Percentiles rank a stretch among this genome's conserved stretches.
Evolutionary conservation across 2,888 invertebrate genomes (phyloP).

Genomic region (Trichopria drosophilae): DNA sequence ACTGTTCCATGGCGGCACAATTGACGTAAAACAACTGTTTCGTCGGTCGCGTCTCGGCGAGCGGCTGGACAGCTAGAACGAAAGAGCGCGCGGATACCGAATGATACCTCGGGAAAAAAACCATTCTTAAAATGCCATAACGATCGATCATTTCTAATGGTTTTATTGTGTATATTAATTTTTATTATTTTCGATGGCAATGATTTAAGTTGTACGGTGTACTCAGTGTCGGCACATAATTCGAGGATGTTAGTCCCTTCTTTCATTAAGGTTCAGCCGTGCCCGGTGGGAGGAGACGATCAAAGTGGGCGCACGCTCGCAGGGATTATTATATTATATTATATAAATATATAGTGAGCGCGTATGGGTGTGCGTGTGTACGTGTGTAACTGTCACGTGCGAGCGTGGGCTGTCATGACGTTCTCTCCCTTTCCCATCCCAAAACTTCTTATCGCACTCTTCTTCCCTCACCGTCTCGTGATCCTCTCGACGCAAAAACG

Average conservation of each 20-base stretch:
- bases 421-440: no score
- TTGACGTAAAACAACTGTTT: constrained; percentile 50
- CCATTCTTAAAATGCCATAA: constrained; percentile 34
- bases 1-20: constrained; percentile 48
- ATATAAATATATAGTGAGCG: no score
- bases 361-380: no score
- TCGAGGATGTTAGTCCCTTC: constrained; percentile 54
- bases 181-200: constrained; percentile 48
- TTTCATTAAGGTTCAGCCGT: constrained; percentile 52
- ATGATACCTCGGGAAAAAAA: constrained; percentile 18
- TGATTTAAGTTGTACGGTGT: constrained; percentile 54
- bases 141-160: constrained; percentile 50
- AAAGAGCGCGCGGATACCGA: constrained; percentile 34
- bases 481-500: no score
- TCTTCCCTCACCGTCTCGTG: no score
- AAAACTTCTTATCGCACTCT: no score
- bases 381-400: no score
- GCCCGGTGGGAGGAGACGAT: constrained; percentile 51
- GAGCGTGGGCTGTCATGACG: no score
- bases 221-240: constrained; percentile 57
- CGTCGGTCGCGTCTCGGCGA: constrained; percentile 46
- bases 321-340: no score
- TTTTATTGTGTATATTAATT: constrained; percentile 56
- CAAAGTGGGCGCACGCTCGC: constrained; percentile 38
- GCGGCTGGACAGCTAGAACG: constrained; percentile 33